Percentiles rank a stretch among this genome's conserved stretches.
These are phyloP conservation scores for Corynorhinus townsendii DNA, from an alignment of 2,113 vertebrate genomes.

Conservation along the genomic window DNA sequence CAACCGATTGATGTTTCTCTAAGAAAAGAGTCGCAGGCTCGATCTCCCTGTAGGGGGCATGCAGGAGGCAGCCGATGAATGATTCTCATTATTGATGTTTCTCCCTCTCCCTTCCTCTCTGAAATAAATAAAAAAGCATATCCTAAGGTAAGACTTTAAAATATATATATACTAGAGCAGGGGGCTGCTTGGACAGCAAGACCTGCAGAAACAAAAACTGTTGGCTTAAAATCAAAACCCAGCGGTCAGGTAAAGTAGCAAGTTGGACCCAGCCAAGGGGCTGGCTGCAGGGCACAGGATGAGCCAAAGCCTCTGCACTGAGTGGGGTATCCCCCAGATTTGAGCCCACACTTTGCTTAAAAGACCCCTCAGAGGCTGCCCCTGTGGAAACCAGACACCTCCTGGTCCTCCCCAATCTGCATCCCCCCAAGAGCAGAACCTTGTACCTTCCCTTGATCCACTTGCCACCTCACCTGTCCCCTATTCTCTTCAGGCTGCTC, in stretches of 20 bases:
- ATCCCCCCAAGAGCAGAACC: too few species aligned
- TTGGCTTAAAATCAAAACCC: neutral
- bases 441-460: too few species aligned
- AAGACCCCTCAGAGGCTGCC: too few species aligned
- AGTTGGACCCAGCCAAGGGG: neutral
- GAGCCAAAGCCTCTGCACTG: neutral
- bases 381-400: neutral
- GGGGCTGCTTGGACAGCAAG: rapidly evolving
- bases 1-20: neutral
- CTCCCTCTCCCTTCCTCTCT: neutral
- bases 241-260: rapidly evolving
- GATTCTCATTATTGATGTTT: neutral
- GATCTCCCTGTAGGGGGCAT: too few species aligned
- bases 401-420: neutral
- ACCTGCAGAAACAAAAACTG: rapidly evolving
- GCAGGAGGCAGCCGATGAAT: neutral
- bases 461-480: neutral
- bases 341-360: neutral
- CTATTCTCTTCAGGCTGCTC: rapidly evolving
- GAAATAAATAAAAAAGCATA: neutral
- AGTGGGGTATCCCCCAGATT: neutral
- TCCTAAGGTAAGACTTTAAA: neutral
- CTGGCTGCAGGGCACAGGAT: neutral
- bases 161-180: neutral
- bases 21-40: too few species aligned